phyloP scores from a whole-genome alignment of 2,797 vertebrate genomes.

The Chrysocyon brachyurus region DNA sequence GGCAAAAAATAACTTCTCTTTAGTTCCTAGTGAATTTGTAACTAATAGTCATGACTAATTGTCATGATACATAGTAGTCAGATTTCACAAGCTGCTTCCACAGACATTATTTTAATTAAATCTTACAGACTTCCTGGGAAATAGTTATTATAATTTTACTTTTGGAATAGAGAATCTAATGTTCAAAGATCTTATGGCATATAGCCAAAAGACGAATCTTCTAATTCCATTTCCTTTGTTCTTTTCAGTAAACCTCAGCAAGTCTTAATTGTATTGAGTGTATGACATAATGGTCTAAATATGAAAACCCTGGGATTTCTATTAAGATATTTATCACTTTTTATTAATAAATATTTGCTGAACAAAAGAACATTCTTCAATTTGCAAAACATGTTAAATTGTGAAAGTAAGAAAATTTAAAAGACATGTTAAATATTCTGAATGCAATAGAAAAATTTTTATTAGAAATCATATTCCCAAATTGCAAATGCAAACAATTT shows the following conservation, averaged over 20 bases:
- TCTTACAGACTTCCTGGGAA: not conserved
- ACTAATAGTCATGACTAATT: not conserved
- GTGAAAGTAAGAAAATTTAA: not conserved
- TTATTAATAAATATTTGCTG: slow-evolving; percentile 20
- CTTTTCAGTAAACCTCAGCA: not conserved
- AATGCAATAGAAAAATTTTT: not conserved
- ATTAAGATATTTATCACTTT: not conserved
- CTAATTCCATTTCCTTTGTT: not conserved
- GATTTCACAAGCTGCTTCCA: not conserved
- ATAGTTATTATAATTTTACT: not conserved
- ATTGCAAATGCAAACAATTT: not conserved
- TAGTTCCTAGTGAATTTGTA: not conserved
- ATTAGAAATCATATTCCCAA: not conserved
- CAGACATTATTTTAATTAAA: slow-evolving; percentile 31
- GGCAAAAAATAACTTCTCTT: not conserved
- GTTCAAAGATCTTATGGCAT: not conserved
- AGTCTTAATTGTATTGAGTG: not conserved
- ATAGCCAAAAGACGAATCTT: not conserved
- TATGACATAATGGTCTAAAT: not conserved
- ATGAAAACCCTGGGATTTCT: not conserved
- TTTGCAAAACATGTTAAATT: slow-evolving; percentile 14
- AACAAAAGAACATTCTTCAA: not conserved
- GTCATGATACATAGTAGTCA: not conserved
- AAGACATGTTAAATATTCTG: not conserved
- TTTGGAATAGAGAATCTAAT: not conserved